Percentiles rank a stretch among this genome's conserved stretches.
Evolutionary conservation across 2,888 invertebrate genomes (phyloP).

Genomic region (Perithous albicinctus): DNA sequence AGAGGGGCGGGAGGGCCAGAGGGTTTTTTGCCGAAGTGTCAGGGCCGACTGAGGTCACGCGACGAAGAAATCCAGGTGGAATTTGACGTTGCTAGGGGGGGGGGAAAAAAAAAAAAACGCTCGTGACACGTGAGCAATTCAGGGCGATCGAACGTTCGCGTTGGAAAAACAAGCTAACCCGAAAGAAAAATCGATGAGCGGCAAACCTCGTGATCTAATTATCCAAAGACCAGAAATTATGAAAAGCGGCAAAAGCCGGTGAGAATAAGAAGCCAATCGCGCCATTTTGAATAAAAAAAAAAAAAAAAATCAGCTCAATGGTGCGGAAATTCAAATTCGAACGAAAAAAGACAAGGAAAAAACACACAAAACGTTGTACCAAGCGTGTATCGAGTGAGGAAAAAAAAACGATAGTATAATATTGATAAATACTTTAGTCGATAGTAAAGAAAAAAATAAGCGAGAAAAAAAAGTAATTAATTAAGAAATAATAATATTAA

Average conservation of each 20-base stretch:
- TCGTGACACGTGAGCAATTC: background rate
- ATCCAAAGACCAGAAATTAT: conserved; percentile 7
- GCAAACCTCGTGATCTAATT: conserved; percentile 1
- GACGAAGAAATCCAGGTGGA: background rate
- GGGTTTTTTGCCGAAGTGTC: background rate
- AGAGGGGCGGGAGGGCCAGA: background rate
- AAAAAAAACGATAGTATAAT: conserved; percentile 33
- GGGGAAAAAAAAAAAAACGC: background rate
- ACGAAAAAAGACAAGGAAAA: conserved; percentile 15
- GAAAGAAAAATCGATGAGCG: conserved; percentile 26
- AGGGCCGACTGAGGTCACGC: conserved; percentile 1
- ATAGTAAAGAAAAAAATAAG: conserved; percentile 37
- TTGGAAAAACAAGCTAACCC: background rate
- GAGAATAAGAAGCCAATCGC: conserved; percentile 1
- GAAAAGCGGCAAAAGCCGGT: background rate
- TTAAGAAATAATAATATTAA: conserved; percentile 64
- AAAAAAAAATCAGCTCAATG: background rate
- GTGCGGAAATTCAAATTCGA: conserved; percentile 9
- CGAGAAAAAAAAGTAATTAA: conserved; percentile 51
- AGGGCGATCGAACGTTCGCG: background rate
- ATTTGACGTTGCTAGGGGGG: background rate
- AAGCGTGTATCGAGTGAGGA: conserved; percentile 12
- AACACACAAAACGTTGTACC: conserved; percentile 36
- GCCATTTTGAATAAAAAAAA: background rate
- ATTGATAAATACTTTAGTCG: conserved; percentile 54